phyloP scores from a whole-genome alignment of 2,888 invertebrate species.

The Petrolisthes cinctipes region DNA sequence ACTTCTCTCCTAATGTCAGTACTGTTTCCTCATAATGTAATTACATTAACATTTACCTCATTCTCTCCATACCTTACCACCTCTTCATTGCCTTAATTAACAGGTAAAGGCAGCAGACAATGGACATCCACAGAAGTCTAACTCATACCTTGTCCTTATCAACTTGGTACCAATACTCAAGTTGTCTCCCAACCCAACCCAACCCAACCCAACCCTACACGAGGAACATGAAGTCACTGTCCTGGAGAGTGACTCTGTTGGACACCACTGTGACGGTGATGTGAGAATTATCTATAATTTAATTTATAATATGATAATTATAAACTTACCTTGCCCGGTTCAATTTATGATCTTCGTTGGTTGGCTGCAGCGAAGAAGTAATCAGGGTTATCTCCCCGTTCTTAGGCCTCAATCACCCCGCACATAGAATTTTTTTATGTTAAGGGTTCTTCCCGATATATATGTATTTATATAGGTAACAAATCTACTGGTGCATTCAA shows the following conservation, averaged over 20 bases:
- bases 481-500: no score
- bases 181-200: constrained; percentile 74
- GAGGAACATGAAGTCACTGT: constrained; percentile 69
- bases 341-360: no score
- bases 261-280: no score
- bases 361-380: no score
- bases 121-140: constrained; percentile 80
- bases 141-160: constrained; percentile 82
- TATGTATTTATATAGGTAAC: no score
- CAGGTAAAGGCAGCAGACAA: constrained; percentile 87
- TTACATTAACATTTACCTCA: background rate
- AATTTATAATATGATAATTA: no score
- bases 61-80: background rate
- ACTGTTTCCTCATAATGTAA: background rate
- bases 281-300: no score
- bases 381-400: no score
- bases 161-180: constrained; percentile 76
- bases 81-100: background rate
- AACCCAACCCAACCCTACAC: constrained; percentile 75
- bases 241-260: constrained; percentile 79
- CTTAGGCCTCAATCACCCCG: no score
- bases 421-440: no score
- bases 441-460: no score
- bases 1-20: background rate
- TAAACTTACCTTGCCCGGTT: no score